phyloP scores from a whole-genome alignment of 1,140 invertebrate species.

The Neodiprion pinetum region DNA sequence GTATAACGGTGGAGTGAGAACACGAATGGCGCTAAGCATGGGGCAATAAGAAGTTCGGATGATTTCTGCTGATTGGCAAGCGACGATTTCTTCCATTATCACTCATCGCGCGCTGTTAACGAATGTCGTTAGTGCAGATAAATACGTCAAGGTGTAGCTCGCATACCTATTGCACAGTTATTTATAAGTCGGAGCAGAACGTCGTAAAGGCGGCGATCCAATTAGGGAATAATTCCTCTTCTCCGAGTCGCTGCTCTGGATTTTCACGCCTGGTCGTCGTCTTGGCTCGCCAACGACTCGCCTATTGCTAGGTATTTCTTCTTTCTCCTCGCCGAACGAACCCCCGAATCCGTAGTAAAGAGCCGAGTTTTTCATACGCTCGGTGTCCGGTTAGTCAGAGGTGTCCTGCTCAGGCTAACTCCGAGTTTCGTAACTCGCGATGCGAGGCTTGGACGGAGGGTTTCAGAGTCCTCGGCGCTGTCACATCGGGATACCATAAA shows the following conservation, averaged over 20 bases:
- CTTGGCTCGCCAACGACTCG: neutral
- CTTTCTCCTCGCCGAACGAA: neutral
- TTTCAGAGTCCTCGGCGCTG: neutral
- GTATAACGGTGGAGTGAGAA: neutral
- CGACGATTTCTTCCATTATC: no score
- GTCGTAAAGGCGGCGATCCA: neutral
- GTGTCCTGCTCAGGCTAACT: no score
- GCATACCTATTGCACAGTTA: no score
- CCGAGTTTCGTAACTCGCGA: neutral
- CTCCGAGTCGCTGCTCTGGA: neutral
- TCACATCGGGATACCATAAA: neutral
- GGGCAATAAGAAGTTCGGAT: no score
- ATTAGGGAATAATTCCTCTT: neutral
- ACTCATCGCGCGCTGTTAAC: no score
- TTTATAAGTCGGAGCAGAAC: no score
- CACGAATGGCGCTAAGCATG: no score
- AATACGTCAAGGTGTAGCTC: no score
- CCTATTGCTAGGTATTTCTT: neutral
- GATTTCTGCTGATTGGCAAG: no score
- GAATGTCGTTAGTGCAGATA: no score
- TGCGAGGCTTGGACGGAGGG: neutral
- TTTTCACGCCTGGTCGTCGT: neutral
- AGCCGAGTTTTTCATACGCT: neutral
- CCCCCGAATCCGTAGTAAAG: neutral
- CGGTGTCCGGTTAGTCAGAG: no score